These are phyloP conservation scores for Spodoptera littoralis DNA, from an alignment of 2,888 invertebrate species.

Conservation along the genomic window DNA sequence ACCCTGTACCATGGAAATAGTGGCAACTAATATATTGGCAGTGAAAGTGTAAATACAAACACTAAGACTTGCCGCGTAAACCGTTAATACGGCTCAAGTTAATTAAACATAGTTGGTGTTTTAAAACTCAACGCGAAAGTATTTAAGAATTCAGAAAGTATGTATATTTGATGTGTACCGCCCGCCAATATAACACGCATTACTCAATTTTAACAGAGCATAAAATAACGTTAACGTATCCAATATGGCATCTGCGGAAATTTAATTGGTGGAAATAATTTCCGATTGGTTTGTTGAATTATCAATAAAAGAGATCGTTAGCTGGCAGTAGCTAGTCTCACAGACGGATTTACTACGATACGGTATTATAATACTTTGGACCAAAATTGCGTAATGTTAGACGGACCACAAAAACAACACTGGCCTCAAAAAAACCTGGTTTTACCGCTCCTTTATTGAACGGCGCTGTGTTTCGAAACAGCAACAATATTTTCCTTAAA, in stretches of 20 bases:
- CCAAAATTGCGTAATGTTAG: constrained; percentile 11
- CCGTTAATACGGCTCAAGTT: constrained; percentile 4
- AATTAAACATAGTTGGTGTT: constrained; percentile 19
- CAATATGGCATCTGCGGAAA: constrained; percentile 13
- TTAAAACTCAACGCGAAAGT: constrained; percentile 29
- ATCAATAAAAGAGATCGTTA: neutral
- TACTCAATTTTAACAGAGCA: constrained; percentile 53
- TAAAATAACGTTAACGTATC: constrained; percentile 36
- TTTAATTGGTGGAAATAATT: constrained; percentile 18
- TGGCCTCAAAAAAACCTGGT: constrained; percentile 26
- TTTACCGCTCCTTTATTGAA: constrained; percentile 20
- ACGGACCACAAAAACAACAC: neutral
- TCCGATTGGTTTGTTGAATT: neutral
- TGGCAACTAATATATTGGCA: neutral
- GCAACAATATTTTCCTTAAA: constrained; percentile 32
- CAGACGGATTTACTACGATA: constrained; percentile 4
- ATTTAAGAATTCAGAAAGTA: constrained; percentile 48
- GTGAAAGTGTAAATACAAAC: neutral
- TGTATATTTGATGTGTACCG: constrained; percentile 37
- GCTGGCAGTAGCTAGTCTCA: neutral
- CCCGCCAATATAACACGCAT: constrained; percentile 45
- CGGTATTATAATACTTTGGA: neutral
- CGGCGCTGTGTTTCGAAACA: constrained; percentile 9
- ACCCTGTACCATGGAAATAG: no score
- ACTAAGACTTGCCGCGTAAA: neutral